Base-by-base conservation (phyloP, 2,797 vertebrate species). In the Hipposideros larvatus region DNA sequence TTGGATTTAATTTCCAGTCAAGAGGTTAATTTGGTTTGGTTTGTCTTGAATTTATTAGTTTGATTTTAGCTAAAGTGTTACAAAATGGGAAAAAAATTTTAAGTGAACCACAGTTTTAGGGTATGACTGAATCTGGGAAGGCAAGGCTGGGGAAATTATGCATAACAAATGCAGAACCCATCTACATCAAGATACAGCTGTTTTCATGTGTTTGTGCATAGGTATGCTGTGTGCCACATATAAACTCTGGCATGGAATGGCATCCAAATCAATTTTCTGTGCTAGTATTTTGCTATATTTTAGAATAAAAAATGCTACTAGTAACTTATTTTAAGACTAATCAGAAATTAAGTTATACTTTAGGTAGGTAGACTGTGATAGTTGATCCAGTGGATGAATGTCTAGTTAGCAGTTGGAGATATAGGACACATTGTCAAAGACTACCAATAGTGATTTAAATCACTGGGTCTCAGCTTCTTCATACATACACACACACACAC, bases 191-290 rank as follows among this genome's bases (percentile, higher is more conserved):
- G 74, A 70, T 13, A n/a, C n/a, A 61, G 24, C 65, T 73, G 65
- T 74, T 79, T 95, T 78, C 31, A 66, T 87, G 31, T 11, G 13
- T 77, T 85, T 94, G 31, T 86, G 16, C 26, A 24, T 59, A 37
- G 73, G 28, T 3, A 14, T 87, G 7, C 31, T 90, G 0, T 90
- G 0, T 92, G 28, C 13, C 16, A n/a, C 10, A 21, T 79, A 74
- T 11, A 92, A 83, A 2, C 21, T 94, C 61, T 85, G 34, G 16
- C 43, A 70, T 84, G 37, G n/a, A 86, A 57, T 65, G 41, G 16
- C 57, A 86, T 89, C n/a, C 63, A 95, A 24, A n/a, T 87, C 24
- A 74, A 63, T 89, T 79, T 90, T 88, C 37, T 75, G 10, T 84
- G 66, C 46, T 87, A 18, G 2, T 59, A 6, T 91, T 95, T 92